phyloP scores from a whole-genome alignment of 2,797 vertebrate species.

The Crenichthys baileyi region DNA sequence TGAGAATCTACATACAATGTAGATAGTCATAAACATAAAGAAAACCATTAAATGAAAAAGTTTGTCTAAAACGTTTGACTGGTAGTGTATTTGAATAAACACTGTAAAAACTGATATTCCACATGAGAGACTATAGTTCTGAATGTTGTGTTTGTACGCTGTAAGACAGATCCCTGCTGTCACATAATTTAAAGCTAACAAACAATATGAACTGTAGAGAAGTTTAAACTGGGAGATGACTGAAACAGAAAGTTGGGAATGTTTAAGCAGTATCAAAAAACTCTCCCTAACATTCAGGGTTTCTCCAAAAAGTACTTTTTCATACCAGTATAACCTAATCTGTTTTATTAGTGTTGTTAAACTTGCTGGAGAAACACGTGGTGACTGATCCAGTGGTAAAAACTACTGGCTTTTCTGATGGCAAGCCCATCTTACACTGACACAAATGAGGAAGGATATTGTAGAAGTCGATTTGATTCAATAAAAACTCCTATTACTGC shows the following conservation, averaged over 20 bases:
- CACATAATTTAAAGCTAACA: neutral
- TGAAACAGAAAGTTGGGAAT: neutral
- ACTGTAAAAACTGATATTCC: neutral
- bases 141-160: neutral
- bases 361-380: constrained; percentile 10
- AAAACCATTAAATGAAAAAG: too few species aligned
- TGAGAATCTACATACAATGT: too few species aligned
- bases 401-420: constrained; percentile 32
- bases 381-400: constrained; percentile 24
- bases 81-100: neutral
- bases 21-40: too few species aligned
- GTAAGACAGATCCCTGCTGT: neutral
- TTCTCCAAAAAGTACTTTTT: neutral
- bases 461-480: neutral
- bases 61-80: too few species aligned
- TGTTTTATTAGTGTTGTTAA: constrained; percentile 28
- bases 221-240: neutral
- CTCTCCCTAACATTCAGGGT: neutral
- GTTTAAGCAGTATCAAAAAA: neutral
- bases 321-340: constrained; percentile 16
- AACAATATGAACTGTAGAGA: neutral
- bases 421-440: constrained; percentile 11
- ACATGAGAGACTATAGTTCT: neutral
- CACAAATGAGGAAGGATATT: constrained; percentile 19
- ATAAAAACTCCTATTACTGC: neutral